Evolutionary conservation across 2,888 invertebrate species (phyloP).

Genomic region (Ditula angustiorana): DNA sequence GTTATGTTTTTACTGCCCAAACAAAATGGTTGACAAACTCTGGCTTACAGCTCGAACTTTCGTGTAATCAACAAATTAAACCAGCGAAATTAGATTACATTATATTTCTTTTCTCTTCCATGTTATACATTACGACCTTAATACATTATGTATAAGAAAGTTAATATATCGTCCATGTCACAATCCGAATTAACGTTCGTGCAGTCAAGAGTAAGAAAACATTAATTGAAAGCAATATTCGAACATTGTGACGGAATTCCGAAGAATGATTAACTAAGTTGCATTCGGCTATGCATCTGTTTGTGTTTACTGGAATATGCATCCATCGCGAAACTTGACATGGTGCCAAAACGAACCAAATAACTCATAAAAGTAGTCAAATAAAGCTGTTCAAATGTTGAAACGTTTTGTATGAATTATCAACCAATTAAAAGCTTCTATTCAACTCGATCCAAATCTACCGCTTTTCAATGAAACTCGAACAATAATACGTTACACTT

Average conservation of each 20-base stretch:
- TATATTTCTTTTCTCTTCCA: background rate
- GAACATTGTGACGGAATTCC: background rate
- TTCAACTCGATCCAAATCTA: background rate
- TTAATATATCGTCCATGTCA: background rate
- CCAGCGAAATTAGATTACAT: background rate
- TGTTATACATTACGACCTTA: background rate
- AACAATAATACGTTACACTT: background rate
- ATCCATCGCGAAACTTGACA: slow-evolving; percentile 5
- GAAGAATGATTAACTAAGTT: slow-evolving; percentile 7
- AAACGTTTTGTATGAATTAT: background rate
- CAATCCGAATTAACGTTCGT: background rate
- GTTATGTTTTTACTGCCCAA: background rate
- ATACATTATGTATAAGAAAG: background rate
- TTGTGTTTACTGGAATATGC: background rate
- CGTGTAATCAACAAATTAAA: background rate
- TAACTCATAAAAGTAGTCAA: background rate
- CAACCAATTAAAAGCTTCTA: background rate
- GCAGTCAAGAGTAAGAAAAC: background rate
- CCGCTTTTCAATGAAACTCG: background rate
- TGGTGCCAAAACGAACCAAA: slow-evolving; percentile 3
- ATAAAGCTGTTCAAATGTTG: background rate
- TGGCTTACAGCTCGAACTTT: too few species aligned
- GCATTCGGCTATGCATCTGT: slow-evolving; percentile 11
- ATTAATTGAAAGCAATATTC: background rate
- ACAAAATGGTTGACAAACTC: too few species aligned